Percentiles rank a stretch among this genome's conserved stretches.
Conservation (phyloP, 2,797 vertebrate species). For the Tadarida brasiliensis region DNA sequence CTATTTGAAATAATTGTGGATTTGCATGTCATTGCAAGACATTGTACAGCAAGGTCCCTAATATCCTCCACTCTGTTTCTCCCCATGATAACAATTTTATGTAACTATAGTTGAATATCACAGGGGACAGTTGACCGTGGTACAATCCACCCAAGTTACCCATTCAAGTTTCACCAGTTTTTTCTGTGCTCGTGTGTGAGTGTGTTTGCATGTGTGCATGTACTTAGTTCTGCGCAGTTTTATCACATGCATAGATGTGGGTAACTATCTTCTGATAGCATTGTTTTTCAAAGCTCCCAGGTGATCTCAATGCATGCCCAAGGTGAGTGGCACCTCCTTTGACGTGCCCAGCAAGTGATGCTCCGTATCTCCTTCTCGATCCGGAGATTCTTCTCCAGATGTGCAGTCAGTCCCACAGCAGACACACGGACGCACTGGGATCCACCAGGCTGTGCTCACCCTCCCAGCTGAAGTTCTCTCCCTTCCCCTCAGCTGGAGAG, state of each 20-base stretch:
- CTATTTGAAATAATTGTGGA: constrained; percentile 6
- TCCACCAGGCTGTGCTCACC: background rate
- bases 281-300: background rate
- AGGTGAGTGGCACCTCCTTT: background rate
- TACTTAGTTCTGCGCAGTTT: background rate
- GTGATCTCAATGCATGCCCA: background rate
- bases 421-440: too few relatives aligned
- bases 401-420: background rate
- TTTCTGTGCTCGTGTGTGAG: rapidly evolving
- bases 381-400: background rate
- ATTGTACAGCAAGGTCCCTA: background rate
- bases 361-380: background rate
- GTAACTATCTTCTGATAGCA: background rate
- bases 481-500: background rate
- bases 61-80: background rate
- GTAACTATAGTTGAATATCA: background rate
- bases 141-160: background rate
- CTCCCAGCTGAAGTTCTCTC: background rate
- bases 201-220: rapidly evolving
- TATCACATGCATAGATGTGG: background rate
- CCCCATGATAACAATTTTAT: background rate
- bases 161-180: background rate
- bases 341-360: background rate
- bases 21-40: background rate
- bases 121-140: background rate